Percentiles rank a stretch among this genome's conserved stretches.
Evolutionary conservation across 2,888 invertebrate genomes (phyloP).

Genomic region (Drosophila meridionalis): DNA sequence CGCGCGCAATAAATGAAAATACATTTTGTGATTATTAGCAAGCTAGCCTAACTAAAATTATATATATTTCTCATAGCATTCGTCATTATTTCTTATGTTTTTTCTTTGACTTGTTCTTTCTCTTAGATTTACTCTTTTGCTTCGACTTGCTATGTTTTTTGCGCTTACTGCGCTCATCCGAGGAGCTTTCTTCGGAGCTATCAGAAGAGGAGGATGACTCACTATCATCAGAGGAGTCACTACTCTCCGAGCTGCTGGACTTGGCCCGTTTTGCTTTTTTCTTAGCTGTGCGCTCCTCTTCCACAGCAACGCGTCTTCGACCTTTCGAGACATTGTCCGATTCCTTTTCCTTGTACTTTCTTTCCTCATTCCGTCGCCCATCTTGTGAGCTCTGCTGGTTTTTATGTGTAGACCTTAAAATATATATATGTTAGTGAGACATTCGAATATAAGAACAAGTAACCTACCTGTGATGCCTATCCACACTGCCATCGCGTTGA

Average conservation of each 20-base stretch:
- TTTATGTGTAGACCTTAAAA: constrained; percentile 3
- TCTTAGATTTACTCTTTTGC: constrained; percentile 57
- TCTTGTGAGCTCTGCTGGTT: constrained; percentile 4
- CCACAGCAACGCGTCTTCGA: constrained; percentile 20
- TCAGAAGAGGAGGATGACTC: constrained; percentile 49
- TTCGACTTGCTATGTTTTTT: constrained; percentile 67
- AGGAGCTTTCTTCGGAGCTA: constrained; percentile 61
- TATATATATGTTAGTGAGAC: neutral
- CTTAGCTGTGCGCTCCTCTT: constrained; percentile 44
- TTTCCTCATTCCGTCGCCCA: constrained; percentile 1
- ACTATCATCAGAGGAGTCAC: constrained; percentile 42
- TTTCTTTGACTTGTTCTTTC: constrained; percentile 62
- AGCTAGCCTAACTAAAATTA: constrained; percentile 41
- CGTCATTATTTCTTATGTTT: constrained; percentile 60
- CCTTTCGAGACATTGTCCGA: constrained; percentile 15
- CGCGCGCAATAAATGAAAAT: constrained; percentile 57
- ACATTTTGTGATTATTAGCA: constrained; percentile 17
- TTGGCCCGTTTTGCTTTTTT: constrained; percentile 58
- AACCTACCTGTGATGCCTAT: constrained; percentile 50
- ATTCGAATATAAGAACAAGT: neutral
- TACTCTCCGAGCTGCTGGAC: constrained; percentile 55
- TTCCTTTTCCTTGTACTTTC: constrained; percentile 1
- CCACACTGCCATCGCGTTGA: constrained; percentile 19
- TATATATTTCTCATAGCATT: constrained; percentile 19
- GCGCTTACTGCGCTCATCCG: constrained; percentile 66